These are phyloP conservation scores for Pteromalus puparum DNA, from an alignment of 1,140 invertebrate species.

Conservation along the genomic window DNA sequence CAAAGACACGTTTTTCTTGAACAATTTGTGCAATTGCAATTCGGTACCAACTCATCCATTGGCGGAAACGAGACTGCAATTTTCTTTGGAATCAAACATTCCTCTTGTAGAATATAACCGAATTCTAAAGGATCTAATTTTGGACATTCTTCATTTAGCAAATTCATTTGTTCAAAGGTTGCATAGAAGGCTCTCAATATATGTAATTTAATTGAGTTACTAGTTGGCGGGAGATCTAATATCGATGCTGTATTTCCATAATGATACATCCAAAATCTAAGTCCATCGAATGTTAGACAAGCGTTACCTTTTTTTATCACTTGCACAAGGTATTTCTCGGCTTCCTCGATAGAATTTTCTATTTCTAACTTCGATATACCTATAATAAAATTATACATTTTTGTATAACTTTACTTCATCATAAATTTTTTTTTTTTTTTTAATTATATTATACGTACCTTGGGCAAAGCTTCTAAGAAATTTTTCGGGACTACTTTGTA, in stretches of 20 bases:
- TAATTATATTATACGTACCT: background rate
- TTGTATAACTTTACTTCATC: background rate
- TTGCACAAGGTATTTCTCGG: slow-evolving; percentile 16
- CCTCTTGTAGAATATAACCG: background rate
- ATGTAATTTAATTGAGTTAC: slow-evolving; percentile 11
- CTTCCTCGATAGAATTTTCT: background rate
- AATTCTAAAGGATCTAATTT: background rate
- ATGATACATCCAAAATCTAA: background rate
- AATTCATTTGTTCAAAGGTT: background rate
- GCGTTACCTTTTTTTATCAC: slow-evolving; percentile 6
- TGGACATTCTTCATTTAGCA: background rate
- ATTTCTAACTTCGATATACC: background rate
- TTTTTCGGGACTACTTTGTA: slow-evolving; percentile 5
- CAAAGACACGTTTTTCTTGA: background rate
- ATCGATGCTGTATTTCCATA: background rate
- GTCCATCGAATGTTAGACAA: background rate
- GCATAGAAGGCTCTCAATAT: slow-evolving; percentile 19
- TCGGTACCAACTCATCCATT: slow-evolving; percentile 4
- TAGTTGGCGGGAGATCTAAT: slow-evolving; percentile 15
- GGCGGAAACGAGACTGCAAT: background rate
- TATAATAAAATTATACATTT: slow-evolving; percentile 2
- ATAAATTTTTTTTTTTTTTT: background rate
- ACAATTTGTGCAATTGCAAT: background rate
- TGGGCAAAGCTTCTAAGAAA: background rate
- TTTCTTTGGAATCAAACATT: background rate